Evolutionary conservation across 2,888 invertebrate genomes (phyloP).

Genomic region (Nipponacmea schrenckii): DNA sequence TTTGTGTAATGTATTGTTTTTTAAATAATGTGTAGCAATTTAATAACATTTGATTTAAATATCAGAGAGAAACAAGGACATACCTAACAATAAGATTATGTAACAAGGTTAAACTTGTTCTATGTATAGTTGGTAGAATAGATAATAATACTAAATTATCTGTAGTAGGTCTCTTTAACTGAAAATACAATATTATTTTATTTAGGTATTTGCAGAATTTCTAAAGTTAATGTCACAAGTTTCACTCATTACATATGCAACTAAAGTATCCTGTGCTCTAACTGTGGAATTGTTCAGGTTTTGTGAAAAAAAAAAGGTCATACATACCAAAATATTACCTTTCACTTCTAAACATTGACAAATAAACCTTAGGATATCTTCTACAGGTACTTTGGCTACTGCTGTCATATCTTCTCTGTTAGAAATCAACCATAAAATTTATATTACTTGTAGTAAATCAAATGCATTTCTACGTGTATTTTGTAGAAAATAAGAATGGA

Average conservation of each 20-base stretch:
- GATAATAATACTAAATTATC: constrained; percentile 36
- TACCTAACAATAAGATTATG: constrained; percentile 35
- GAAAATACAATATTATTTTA: constrained; percentile 15
- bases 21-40: too few relatives aligned
- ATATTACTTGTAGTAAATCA: not conserved
- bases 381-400: constrained; percentile 36
- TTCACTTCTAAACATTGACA: constrained; percentile 38
- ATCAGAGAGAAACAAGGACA: constrained; percentile 11
- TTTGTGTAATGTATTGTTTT: too few relatives aligned
- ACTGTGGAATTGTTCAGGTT: too few relatives aligned
- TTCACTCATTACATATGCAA: too few relatives aligned
- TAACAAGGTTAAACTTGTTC: constrained; percentile 30
- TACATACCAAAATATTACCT: constrained; percentile 39
- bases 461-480: too few relatives aligned
- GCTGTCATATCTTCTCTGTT: constrained; percentile 33
- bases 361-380: constrained; percentile 33
- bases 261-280: too few relatives aligned
- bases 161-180: constrained; percentile 37
- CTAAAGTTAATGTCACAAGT: not conserved
- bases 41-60: too few relatives aligned
- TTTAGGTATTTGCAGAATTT: too few relatives aligned
- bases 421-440: not conserved
- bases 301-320: too few relatives aligned
- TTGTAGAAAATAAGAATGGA: too few relatives aligned
- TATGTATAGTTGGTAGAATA: constrained; percentile 35